Percentiles rank a stretch among this genome's conserved stretches.
These are phyloP conservation scores for Lasioglossum oenotherae DNA, from an alignment of 2,888 invertebrate genomes.

Conservation along the genomic window DNA sequence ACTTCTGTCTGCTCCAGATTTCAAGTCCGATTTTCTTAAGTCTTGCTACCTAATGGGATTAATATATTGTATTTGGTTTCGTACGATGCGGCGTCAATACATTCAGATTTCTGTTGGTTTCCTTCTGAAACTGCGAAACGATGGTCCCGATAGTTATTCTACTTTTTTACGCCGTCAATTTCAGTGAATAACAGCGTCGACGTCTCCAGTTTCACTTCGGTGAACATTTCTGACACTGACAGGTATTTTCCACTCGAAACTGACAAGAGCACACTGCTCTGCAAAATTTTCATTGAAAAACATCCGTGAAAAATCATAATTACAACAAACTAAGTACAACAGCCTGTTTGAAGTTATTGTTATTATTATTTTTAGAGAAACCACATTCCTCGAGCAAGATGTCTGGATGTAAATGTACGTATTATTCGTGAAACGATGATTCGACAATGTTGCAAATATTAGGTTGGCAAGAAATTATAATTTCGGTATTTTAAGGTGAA, in stretches of 20 bases:
- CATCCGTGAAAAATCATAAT: neutral
- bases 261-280: constrained; percentile 16
- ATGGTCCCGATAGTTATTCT: neutral
- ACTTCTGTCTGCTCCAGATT: constrained; percentile 69
- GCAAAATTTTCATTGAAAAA: constrained; percentile 31
- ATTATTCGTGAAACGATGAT: neutral
- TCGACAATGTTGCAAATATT: neutral
- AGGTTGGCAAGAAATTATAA: too few species aligned
- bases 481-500: too few species aligned
- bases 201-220: constrained; percentile 22
- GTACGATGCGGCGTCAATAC: neutral
- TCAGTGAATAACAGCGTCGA: neutral
- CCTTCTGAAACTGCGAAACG: constrained; percentile 8
- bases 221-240: neutral
- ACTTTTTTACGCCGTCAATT: neutral
- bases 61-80: constrained; percentile 33
- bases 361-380: neutral
- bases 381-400: neutral
- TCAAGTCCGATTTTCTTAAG: constrained; percentile 27
- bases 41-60: neutral
- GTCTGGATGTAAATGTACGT: constrained; percentile 48
- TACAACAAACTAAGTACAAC: neutral
- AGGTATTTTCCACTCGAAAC: constrained; percentile 9
- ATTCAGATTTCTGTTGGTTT: constrained; percentile 13
- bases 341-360: neutral